phyloP scores from a whole-genome alignment of 2,888 invertebrate species.

The Lordiphosa fenestrarum region DNA sequence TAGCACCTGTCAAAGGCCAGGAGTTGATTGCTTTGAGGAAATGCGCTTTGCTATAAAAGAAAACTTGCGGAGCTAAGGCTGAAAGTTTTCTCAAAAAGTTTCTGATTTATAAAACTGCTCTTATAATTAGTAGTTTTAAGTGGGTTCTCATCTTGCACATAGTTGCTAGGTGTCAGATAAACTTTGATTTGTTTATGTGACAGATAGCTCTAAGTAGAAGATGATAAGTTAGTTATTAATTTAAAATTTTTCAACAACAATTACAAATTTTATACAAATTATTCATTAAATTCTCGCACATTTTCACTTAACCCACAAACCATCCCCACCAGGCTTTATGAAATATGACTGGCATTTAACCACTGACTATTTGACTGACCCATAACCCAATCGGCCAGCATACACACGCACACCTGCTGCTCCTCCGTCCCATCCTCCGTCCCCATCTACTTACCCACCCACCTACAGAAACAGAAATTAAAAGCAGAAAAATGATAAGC shows the following conservation, averaged over 20 bases:
- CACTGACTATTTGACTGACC: conserved; percentile 24
- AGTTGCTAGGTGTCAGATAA: too few species aligned
- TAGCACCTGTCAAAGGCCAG: conserved; percentile 41
- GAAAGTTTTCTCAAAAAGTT: too few species aligned
- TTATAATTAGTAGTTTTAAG: too few species aligned
- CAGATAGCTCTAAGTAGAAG: too few species aligned
- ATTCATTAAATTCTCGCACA: background rate
- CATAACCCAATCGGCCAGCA: conserved; percentile 19
- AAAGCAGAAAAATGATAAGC: conserved; percentile 40
- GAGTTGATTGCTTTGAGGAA: background rate
- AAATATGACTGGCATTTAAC: conserved; percentile 4
- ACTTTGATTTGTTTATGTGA: too few species aligned
- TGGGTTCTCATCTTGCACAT: too few species aligned
- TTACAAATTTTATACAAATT: too few species aligned
- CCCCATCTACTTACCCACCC: conserved; percentile 7
- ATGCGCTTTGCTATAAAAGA: background rate
- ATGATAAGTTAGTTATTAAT: too few species aligned
- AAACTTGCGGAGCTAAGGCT: background rate
- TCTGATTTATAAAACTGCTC: too few species aligned
- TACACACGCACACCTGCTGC: conserved; percentile 19
- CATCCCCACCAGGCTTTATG: background rate
- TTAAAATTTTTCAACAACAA: too few species aligned
- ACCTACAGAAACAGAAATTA: conserved; percentile 25
- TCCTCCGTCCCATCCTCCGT: background rate
- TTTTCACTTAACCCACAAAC: background rate